Conservation (phyloP, 2,113 vertebrate species). For the Fregata magnificens region DNA sequence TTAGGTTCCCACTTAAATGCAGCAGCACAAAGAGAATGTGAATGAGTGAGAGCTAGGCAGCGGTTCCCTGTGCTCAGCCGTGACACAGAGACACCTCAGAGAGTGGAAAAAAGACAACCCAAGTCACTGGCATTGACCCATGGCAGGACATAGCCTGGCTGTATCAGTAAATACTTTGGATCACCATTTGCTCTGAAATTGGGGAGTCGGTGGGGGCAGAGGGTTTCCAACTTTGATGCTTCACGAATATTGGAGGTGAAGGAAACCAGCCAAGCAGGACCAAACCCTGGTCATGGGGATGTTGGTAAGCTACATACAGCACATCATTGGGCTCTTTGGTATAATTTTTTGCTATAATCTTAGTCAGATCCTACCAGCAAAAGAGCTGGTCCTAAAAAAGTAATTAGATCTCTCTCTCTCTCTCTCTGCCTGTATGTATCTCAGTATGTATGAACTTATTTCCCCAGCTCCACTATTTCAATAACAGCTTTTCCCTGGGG, state of each 20-base stretch:
- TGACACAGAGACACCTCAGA: neutral
- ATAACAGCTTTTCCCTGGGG: neutral
- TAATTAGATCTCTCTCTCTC: neutral
- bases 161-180: neutral
- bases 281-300: neutral
- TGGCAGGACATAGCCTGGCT: neutral
- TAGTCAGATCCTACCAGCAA: neutral
- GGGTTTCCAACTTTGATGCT: neutral
- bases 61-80: neutral
- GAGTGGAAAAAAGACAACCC: neutral
- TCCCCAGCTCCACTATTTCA: neutral
- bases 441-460: neutral
- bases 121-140: neutral
- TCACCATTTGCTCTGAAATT: neutral
- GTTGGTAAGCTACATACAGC: neutral
- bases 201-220: too few relatives aligned
- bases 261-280: neutral
- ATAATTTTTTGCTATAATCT: neutral
- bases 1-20: neutral
- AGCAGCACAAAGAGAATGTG: neutral
- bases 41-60: neutral
- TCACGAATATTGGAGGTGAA: neutral
- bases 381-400: neutral
- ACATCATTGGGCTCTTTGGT: neutral
- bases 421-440: neutral